Conservation (phyloP, 2,797 vertebrate species). For the Protonibea diacanthus region DNA sequence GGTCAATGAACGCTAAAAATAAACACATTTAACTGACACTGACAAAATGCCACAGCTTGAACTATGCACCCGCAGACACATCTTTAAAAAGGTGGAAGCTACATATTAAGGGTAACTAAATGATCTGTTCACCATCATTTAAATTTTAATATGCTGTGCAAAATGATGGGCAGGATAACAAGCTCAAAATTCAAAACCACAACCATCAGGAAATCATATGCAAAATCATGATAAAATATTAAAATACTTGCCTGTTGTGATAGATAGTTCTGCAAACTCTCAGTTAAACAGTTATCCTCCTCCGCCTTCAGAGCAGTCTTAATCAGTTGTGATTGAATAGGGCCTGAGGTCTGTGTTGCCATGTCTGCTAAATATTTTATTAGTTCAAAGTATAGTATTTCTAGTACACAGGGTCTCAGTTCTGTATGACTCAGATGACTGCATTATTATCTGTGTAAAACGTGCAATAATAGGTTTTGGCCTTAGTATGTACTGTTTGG, state of each 20-base stretch:
- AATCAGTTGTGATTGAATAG: constrained; percentile 22
- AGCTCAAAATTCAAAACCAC: neutral
- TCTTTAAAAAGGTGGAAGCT: neutral
- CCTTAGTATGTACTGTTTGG: neutral
- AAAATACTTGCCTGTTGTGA: neutral
- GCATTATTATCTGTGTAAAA: constrained; percentile 10
- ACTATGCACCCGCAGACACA: constrained; percentile 20
- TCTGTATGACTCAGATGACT: constrained; percentile 20
- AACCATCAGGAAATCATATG: neutral
- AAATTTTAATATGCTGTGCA: neutral
- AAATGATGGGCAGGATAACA: neutral
- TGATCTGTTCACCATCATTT: neutral
- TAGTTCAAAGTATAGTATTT: constrained; percentile 51
- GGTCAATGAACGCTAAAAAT: constrained; percentile 62
- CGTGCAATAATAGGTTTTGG: neutral
- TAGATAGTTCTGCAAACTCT: neutral
- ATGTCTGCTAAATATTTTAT: constrained; percentile 66
- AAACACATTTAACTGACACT: constrained; percentile 48
- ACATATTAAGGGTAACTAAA: neutral
- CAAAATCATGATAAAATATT: constrained; percentile 15
- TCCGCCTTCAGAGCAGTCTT: neutral
- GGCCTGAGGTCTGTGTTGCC: constrained; percentile 26
- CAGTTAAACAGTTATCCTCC: neutral
- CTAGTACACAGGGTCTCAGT: constrained; percentile 12
- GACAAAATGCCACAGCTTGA: constrained; percentile 26